Base-by-base conservation (phyloP, 2,888 invertebrate species). In the Anticlea derivata region DNA sequence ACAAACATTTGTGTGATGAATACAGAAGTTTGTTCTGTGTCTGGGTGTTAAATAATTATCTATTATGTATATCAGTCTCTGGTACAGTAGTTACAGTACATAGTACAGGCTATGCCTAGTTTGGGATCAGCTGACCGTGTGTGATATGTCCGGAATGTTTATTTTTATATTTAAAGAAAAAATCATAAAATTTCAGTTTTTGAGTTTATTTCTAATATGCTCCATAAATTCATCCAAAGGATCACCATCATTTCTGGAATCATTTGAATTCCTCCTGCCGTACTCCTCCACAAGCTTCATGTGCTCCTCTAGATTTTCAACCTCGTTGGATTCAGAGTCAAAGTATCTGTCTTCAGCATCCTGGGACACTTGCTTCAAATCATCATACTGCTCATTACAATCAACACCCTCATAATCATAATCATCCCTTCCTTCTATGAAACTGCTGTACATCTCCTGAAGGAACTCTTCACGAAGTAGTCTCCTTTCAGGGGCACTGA, bases 271-370 rank as follows among this genome's bases (percentile, higher is more conserved):
- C 52, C 73, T 79, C 50, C 58, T 76, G 31, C 80, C 77, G 73
- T 84, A 84, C 56, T 80, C 81, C 51, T 83, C 68, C 12, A 83
- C 72, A 48, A 88, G 77, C 60, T 82, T 68, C 83, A 85, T 84
- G 49, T 90, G 86, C 49, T 82, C 80, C 52, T 84, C 83, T 27
- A 77, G 66, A 60, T 80, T 86, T 43, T 77, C 89, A 30, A 87
- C 87, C 59, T 94, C 93, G 59, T 95, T 94, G 17, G 93, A 92
- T 77, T 97, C 97, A 2, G 94, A 94, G 78, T 97, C 97, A 87
- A 98, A 98, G 79, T 98, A 98, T 72, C 94, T 94, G 65, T 98
- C 98, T 81, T 98, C 97, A 61, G 94, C 95, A 83, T 98, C 98
- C 66, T 94, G 94, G 30, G 84, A 79, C 8, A 83, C 75, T 68